These are phyloP conservation scores for Nyctibius grandis DNA, from an alignment of 2,797 vertebrate genomes.

Conservation along the genomic window DNA sequence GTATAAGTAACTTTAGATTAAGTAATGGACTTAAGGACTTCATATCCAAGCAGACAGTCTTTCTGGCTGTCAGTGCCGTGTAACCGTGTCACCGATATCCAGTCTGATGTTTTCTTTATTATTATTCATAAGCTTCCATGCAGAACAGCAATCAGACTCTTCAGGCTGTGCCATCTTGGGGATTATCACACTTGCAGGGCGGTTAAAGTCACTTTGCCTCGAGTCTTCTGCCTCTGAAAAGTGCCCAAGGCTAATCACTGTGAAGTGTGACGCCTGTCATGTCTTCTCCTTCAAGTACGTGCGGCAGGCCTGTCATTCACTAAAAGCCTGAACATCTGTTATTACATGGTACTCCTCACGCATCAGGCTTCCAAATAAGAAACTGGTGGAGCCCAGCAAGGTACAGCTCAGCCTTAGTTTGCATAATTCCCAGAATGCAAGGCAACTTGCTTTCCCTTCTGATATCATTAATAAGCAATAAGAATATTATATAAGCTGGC, in stretches of 20 bases:
- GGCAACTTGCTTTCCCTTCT: constrained; percentile 27
- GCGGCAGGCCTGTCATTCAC: constrained; percentile 29
- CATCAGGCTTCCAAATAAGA: constrained; percentile 24
- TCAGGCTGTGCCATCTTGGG: not conserved
- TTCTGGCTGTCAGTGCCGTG: not conserved
- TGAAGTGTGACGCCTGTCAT: constrained; percentile 1
- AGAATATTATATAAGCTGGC: constrained; percentile 65
- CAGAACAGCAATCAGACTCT: constrained; percentile 11
- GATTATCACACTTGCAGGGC: constrained; percentile 28
- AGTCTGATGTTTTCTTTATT: constrained; percentile 21
- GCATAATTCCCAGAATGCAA: constrained; percentile 63
- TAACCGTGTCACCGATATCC: not conserved
- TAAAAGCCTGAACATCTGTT: constrained; percentile 43
- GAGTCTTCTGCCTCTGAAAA: constrained; percentile 27
- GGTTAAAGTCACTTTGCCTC: constrained; percentile 10
- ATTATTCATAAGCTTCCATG: constrained; percentile 32
- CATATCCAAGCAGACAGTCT: not conserved
- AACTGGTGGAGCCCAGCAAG: constrained; percentile 31
- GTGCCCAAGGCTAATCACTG: constrained; percentile 44
- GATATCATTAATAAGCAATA: constrained; percentile 70
- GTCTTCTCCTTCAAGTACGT: not conserved
- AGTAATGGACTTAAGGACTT: not conserved
- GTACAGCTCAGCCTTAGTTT: constrained; percentile 45
- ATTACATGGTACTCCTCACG: constrained; percentile 43
- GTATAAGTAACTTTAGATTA: not conserved